Evolutionary conservation across 2,797 vertebrate genomes (phyloP).

Genomic region (Pipistrellus pygmaeus): DNA sequence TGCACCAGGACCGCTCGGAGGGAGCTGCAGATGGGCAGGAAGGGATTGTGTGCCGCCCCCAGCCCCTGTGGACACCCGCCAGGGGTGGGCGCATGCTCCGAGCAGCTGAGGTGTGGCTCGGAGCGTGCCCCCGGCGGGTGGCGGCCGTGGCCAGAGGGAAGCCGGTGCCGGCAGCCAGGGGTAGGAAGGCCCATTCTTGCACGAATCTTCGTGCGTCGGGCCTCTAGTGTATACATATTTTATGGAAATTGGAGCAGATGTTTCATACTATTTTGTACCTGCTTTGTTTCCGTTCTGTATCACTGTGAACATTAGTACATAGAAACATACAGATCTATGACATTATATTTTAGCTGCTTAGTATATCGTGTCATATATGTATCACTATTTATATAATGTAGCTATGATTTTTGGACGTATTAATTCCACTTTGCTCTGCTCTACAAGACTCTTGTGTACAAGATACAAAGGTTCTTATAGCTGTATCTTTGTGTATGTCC

Average conservation of each 20-base stretch:
- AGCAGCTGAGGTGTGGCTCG: no score
- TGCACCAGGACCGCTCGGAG: no score
- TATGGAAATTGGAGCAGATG: constrained; percentile 8
- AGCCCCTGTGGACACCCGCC: no score
- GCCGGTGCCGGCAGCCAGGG: no score
- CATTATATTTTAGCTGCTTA: constrained; percentile 32
- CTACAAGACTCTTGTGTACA: not conserved
- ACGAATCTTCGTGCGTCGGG: no score
- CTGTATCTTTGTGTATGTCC: not conserved
- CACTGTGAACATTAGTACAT: not conserved
- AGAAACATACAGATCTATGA: not conserved
- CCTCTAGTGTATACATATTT: not conserved
- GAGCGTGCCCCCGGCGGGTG: no score
- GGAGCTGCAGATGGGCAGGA: no score
- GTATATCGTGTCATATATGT: not conserved
- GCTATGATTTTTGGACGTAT: not conserved
- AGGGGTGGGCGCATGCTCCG: no score
- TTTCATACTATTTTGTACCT: constrained; percentile 17
- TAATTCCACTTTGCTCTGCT: not conserved
- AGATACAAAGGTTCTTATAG: not conserved
- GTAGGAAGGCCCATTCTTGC: no score
- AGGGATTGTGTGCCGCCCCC: no score
- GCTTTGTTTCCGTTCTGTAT: not conserved
- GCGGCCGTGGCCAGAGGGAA: no score
- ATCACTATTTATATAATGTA: constrained; percentile 26